Conservation (phyloP, 2,113 vertebrate genomes). For the Rhea americana region DNA sequence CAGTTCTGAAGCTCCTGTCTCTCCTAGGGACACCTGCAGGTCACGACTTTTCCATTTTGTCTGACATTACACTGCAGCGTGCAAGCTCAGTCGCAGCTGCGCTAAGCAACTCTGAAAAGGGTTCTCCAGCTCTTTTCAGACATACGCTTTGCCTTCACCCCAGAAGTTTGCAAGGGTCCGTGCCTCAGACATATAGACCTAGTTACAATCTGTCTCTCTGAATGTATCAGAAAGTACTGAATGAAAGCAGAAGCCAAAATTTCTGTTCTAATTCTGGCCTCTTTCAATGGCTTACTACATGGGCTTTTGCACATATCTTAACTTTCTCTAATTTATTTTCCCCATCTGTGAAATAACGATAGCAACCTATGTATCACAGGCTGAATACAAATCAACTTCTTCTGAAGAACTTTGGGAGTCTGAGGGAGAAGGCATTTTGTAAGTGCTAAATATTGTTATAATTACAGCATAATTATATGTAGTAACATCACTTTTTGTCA, state of each 20-base stretch:
- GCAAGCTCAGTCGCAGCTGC: background rate
- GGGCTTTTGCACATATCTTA: background rate
- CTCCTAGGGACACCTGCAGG: background rate
- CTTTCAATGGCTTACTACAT: background rate
- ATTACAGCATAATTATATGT: background rate
- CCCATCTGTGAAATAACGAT: background rate
- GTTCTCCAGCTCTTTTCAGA: background rate
- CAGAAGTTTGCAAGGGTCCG: background rate
- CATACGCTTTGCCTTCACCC: rapidly evolving
- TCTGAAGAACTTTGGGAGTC: background rate
- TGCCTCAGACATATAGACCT: background rate
- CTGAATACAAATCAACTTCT: background rate
- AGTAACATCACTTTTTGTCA: background rate
- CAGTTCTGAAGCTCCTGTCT: background rate
- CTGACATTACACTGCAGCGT: background rate
- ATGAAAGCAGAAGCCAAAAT: background rate
- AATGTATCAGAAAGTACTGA: background rate
- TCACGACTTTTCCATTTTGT: background rate
- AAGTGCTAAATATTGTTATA: background rate
- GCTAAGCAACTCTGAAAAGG: background rate
- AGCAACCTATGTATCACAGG: background rate
- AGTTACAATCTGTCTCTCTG: background rate
- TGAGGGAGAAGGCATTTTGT: background rate
- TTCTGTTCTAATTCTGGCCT: background rate
- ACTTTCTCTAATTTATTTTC: background rate